A percentile compares a stretch with the other conserved stretches of the same genome.
Conservation (phyloP, 1,140 invertebrate genomes). For the Lethocerus indicus region DNA sequence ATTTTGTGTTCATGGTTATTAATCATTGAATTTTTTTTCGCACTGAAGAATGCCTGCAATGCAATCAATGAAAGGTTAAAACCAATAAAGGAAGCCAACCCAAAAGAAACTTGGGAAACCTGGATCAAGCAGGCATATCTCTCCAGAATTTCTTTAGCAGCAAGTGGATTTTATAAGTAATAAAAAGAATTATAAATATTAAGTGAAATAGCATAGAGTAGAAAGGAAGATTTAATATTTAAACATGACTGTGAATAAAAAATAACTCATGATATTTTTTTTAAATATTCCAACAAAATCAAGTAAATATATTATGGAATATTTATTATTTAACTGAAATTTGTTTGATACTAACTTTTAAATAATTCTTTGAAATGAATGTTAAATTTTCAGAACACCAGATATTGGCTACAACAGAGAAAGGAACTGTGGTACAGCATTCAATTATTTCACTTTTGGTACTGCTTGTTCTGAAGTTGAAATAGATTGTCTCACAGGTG, state of each 20-base stretch:
- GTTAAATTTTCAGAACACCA: constrained; percentile 35
- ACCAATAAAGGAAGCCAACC: constrained; percentile 58
- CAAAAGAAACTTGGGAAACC: constrained; percentile 67
- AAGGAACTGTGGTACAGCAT: constrained; percentile 49
- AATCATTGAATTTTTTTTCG: not conserved
- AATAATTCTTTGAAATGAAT: not conserved
- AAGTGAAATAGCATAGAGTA: too few relatives aligned
- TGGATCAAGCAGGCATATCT: constrained; percentile 72
- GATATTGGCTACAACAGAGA: constrained; percentile 57
- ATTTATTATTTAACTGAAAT: too few relatives aligned
- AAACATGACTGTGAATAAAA: not conserved
- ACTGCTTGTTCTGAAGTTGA: constrained; percentile 66
- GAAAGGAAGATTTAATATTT: too few relatives aligned
- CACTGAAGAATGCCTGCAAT: constrained; percentile 58
- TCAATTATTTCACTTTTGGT: constrained; percentile 69
- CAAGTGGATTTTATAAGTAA: constrained; percentile 63
- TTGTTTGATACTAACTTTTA: not conserved
- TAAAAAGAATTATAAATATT: not conserved
- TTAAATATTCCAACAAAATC: not conserved
- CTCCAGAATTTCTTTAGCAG: constrained; percentile 61
- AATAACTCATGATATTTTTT: not conserved
- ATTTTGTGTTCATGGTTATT: too few relatives aligned
- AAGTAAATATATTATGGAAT: too few relatives aligned
- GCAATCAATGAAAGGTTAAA: constrained; percentile 55
- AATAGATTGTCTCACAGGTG: constrained; percentile 75